A percentile compares a stretch with the other conserved stretches of the same genome.
These are phyloP conservation scores for Pteronotus mesoamericanus DNA, from an alignment of 2,797 vertebrate genomes.

Conservation along the genomic window DNA sequence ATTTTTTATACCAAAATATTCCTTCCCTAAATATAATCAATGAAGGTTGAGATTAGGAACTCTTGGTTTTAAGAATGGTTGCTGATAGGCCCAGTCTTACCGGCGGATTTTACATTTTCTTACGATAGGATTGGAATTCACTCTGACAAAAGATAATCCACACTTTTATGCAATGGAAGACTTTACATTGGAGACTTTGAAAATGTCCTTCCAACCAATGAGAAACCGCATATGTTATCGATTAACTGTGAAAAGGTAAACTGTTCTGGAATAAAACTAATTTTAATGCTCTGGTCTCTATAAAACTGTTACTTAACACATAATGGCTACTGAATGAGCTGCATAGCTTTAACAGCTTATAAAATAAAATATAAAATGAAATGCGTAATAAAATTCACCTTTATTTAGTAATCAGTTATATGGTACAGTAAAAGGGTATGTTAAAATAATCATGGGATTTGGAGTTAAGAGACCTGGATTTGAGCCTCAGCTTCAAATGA, in stretches of 20 bases:
- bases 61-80: background rate
- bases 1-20: background rate
- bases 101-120: background rate
- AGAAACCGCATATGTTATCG: slow-evolving; percentile 11
- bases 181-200: background rate
- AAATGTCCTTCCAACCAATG: background rate
- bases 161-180: background rate
- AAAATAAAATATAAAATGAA: slow-evolving; percentile 37
- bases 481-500: background rate
- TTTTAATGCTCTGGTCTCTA: background rate
- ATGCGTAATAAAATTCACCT: slow-evolving; percentile 12
- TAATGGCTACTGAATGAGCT: background rate
- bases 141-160: background rate
- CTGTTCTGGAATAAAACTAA: background rate
- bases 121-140: background rate
- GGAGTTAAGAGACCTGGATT: background rate
- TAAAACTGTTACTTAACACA: background rate
- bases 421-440: background rate
- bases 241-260: slow-evolving; percentile 3
- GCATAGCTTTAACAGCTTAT: slow-evolving; percentile 27
- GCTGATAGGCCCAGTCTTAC: background rate
- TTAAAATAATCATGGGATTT: slow-evolving; percentile 1
- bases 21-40: background rate
- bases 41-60: background rate
- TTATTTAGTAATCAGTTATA: background rate